phyloP scores from a whole-genome alignment of 2,113 vertebrate genomes.

The Eidolon helvum region DNA sequence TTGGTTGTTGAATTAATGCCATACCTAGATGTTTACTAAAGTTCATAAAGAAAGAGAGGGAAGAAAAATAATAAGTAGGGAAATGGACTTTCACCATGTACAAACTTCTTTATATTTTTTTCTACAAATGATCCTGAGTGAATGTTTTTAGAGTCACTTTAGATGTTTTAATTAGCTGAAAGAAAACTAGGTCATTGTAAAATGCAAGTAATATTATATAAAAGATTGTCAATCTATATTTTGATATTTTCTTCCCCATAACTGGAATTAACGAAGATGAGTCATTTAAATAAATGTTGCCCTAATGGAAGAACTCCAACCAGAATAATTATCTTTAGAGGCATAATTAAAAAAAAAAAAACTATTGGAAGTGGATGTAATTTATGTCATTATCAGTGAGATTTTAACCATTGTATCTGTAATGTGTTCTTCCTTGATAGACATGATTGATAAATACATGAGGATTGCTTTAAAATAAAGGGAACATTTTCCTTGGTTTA shows the following conservation, averaged over 20 bases:
- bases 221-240: constrained; percentile 5
- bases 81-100: neutral
- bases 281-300: constrained; percentile 35
- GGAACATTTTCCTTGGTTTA: neutral
- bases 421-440: neutral
- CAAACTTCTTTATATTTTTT: neutral
- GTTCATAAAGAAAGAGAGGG: neutral
- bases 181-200: neutral
- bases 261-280: constrained; percentile 1
- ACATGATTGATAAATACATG: neutral
- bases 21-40: neutral
- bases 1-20: neutral
- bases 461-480: constrained; percentile 34
- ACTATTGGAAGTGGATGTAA: neutral
- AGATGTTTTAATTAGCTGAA: constrained; percentile 29
- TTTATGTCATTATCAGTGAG: neutral
- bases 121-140: neutral
- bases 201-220: neutral
- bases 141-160: neutral
- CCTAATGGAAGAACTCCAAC: neutral
- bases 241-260: neutral
- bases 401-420: neutral
- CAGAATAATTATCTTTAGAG: neutral
- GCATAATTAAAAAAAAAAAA: neutral
- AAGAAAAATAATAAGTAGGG: neutral